Base-by-base conservation (phyloP, 1,140 invertebrate genomes). In the Zophobas atratus region DNA sequence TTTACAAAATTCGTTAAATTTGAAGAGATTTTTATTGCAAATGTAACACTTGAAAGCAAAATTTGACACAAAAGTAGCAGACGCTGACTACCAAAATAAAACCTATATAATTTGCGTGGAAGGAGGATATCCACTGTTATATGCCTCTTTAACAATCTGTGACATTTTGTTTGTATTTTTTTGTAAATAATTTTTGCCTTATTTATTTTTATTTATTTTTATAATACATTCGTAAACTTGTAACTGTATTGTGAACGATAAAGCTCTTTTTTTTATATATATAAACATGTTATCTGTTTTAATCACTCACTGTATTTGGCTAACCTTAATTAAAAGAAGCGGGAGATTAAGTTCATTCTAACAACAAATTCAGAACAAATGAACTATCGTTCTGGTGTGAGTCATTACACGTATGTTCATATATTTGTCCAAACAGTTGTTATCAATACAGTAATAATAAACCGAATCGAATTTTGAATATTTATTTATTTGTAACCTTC, bases 151-250 rank as follows among this genome's bases (percentile, higher is more conserved):
- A 67, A 67, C 60, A 67, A 67, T 67, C 60, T 67, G 43, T 67
- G 60, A 67, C 60, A 67, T 67, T 67, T 67, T 67, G 38, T 67
- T 36, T 38, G 32, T 60, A 60, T 36, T 35, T 60, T 51, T 67
- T 67, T 67, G 60, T 67, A 67, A 43, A 67, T 60, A 38, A 60
- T 36, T 67, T 67, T 67, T 67, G 36, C 60, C 43, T 5, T 51
- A 67, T 67, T 67, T 67, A 67, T 67, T 57, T 67, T 67, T 43
- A 67, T 39, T 67, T 67, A 67, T 67, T 67, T 67, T 67, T 67
- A 39, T 67, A 67, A 43, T 67, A 41, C 60, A 51, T 43, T 67
- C 41, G 60, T 67, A 67, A 67, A 67, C 60, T 67, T 67, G 39
- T 43, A 43, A 67, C 35, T 67, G 60, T 67, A 33, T 20, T 20